Base-by-base conservation (phyloP, 1,140 invertebrate genomes). In the Bombus breviceps region DNA sequence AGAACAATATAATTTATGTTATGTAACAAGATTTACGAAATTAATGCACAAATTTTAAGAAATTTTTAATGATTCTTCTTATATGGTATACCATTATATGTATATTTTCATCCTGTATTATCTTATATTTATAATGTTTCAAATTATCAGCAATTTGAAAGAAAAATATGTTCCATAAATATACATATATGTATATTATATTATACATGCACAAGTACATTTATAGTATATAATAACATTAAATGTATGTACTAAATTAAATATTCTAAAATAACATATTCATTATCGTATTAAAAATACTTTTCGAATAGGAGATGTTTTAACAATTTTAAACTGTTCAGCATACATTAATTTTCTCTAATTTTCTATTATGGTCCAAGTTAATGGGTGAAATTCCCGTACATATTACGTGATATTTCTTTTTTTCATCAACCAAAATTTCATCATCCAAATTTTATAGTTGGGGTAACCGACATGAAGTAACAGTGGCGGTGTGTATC, bases 401-500 rank as follows among this genome's bases (percentile, higher is more conserved):
- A 9, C n/a, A 10, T 22, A 15, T 57, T 34, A 25, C 22, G n/a
- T 1, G n/a, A 9, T 28, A n/a, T 9, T 39, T n/a, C 18, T 34
- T 43, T 39, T 57, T 10, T 3, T 12, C 8, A 28, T 28, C 25
- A 12, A 22, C 0, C 37, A 47, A 53, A 53, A 53, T 53, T 53
- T 53, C 47, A 53, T 53, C 47, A 53, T 53, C 12, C 66, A 22
- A 66, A 69, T 68, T 74, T 74, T 41, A 34, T 43, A 66, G 32
- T 43, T 15, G n/a, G 8, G 37, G n/a, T 13, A 68, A 66, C 22
- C 66, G 37, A 73, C 13, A 28, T 32, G 22, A 75, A 88, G 81
- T 88, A 88, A 87, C 89, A 88, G 84, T 53, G 71, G 37, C 25
- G 59, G 32, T 68, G 79, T 72, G 84, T 80, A 73, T 79, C 83